A percentile compares a stretch with the other conserved stretches of the same genome.
phyloP scores from a whole-genome alignment of 2,797 vertebrate species.

The Anabacerthia variegaticeps region DNA sequence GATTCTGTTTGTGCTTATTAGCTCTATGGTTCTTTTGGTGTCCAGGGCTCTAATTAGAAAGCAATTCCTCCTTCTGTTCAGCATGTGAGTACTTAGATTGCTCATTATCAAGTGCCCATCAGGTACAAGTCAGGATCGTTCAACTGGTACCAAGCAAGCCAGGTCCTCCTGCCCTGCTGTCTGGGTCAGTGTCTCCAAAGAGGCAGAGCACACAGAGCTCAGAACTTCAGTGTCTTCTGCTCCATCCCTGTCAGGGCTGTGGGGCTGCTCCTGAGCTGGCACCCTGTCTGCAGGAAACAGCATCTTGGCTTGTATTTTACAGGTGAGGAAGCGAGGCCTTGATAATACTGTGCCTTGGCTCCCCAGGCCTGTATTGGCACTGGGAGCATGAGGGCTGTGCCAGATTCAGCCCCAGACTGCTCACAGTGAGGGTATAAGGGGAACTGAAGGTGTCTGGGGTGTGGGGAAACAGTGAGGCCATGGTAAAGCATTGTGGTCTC shows the following conservation, averaged over 20 bases:
- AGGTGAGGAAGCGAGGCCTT: background rate
- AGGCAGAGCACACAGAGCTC: background rate
- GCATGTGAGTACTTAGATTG: background rate
- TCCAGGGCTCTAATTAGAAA: conserved; percentile 15
- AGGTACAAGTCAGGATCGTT: background rate
- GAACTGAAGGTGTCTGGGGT: background rate
- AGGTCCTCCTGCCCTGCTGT: background rate
- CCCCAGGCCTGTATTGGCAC: background rate
- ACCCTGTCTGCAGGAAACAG: background rate
- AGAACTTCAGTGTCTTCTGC: background rate
- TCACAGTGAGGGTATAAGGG: background rate
- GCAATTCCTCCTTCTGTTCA: background rate
- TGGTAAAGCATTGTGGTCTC: background rate
- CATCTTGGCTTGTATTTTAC: background rate
- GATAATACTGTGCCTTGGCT: background rate
- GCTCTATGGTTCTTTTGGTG: background rate
- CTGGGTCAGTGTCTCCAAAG: background rate
- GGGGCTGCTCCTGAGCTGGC: background rate
- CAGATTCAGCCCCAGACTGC: background rate
- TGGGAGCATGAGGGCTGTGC: background rate
- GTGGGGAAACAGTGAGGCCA: background rate
- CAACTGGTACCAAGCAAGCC: background rate
- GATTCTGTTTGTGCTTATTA: conserved; percentile 18
- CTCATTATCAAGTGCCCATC: background rate
- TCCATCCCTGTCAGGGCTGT: background rate